A percentile compares a stretch with the other conserved stretches of the same genome.
Conservation (phyloP, 2,113 vertebrate species). For the Chaetops frenatus region DNA sequence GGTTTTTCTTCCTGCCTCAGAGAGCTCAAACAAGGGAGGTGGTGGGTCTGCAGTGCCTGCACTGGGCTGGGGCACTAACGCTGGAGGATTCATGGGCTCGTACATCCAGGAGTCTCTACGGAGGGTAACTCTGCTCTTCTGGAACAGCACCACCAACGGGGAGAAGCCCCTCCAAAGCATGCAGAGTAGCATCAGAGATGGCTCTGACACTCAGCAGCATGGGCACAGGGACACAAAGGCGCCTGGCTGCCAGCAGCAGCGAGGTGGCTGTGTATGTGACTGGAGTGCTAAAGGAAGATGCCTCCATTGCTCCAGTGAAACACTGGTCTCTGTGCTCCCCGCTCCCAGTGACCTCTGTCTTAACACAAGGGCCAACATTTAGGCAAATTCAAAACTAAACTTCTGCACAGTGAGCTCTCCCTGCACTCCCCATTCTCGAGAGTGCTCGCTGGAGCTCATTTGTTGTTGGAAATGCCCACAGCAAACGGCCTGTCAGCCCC, state of each 20-base stretch:
- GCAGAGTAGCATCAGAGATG: background rate
- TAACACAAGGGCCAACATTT: background rate
- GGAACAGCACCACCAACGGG: background rate
- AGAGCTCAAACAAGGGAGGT: background rate
- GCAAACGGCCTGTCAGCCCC: background rate
- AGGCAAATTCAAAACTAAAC: background rate
- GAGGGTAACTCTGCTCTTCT: background rate
- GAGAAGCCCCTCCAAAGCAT: background rate
- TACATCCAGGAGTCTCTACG: rapidly evolving
- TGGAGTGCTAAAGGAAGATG: background rate
- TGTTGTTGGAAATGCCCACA: background rate
- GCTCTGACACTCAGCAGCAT: background rate
- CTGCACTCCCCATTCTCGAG: rapidly evolving
- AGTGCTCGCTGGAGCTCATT: rapidly evolving
- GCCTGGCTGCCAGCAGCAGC: background rate
- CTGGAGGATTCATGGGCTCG: rapidly evolving
- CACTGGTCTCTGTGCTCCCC: background rate
- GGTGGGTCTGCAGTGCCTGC: background rate
- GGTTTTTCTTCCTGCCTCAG: background rate
- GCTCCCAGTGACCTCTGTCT: background rate
- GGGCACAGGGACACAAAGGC: background rate
- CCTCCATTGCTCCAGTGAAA: background rate
- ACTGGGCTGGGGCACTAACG: rapidly evolving
- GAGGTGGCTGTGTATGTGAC: background rate
- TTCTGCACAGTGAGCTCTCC: background rate